phyloP scores from a whole-genome alignment of 2,113 vertebrate species.

The Hydrolagus affinis region DNA sequence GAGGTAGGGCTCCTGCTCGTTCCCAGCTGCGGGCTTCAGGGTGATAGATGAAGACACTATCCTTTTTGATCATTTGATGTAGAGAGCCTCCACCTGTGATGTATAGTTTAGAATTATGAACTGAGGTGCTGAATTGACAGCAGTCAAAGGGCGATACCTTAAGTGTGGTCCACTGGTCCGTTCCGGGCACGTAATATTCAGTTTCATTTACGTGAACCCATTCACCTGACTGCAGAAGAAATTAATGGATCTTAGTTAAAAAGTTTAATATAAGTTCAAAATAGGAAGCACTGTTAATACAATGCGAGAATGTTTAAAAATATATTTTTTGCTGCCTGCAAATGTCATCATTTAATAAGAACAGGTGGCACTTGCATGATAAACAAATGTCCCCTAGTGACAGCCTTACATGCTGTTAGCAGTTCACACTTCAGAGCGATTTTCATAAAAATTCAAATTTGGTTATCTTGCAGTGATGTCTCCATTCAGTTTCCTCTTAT shows the following conservation, averaged over 20 bases:
- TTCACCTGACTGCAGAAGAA: constrained; percentile 38
- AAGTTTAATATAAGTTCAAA: too few species aligned
- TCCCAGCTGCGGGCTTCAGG: constrained; percentile 24
- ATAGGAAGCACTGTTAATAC: neutral
- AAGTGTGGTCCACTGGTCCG: constrained; percentile 46
- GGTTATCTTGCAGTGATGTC: too few species aligned
- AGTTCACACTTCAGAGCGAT: neutral
- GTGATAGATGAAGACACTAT: constrained; percentile 41
- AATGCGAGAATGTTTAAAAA: neutral
- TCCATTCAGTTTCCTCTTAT: neutral
- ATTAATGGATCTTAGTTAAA: neutral
- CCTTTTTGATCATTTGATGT: constrained; percentile 39
- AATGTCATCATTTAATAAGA: neutral
- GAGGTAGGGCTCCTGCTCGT: constrained; percentile 41
- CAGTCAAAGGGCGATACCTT: constrained; percentile 25
- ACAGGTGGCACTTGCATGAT: neutral
- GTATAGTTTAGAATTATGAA: constrained; percentile 17
- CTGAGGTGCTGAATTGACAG: constrained; percentile 45
- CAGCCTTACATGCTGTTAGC: neutral
- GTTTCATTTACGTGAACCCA: constrained; percentile 41
- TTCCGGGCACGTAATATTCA: constrained; percentile 42
- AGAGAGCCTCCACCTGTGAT: constrained; percentile 39
- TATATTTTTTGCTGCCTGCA: neutral
- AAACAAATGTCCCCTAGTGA: neutral
- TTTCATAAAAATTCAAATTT: neutral